Percentiles rank a stretch among this genome's conserved stretches.
Conservation (phyloP, 2,888 invertebrate genomes). For the Drosophila parthenogenetica region DNA sequence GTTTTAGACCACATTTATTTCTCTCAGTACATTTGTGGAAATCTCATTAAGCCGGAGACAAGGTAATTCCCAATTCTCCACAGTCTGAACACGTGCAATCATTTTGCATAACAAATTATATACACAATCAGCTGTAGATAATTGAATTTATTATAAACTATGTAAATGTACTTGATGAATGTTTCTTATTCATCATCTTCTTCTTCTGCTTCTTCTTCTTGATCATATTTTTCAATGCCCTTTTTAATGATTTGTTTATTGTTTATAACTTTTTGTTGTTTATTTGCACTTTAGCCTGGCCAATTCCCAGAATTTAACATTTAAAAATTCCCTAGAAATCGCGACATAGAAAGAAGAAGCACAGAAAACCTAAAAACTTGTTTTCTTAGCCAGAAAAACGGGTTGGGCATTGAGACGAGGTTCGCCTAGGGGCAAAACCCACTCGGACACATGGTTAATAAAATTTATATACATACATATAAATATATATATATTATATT, state of each 20-base stretch:
- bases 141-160: conserved; percentile 7
- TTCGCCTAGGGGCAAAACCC: conserved; percentile 19
- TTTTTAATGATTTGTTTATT: conserved; percentile 15
- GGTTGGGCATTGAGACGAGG: not conserved
- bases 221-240: not conserved
- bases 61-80: not conserved
- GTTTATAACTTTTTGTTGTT: conserved; percentile 2
- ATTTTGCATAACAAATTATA: not conserved
- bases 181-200: not conserved
- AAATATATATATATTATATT: not conserved
- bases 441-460: conserved; percentile 5
- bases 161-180: conserved; percentile 16
- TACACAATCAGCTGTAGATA: conserved; percentile 1
- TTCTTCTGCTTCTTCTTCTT: not conserved
- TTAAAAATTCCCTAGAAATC: conserved; percentile 17
- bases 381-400: conserved; percentile 4
- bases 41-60: not conserved
- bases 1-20: not conserved
- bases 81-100: conserved; percentile 1
- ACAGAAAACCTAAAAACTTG: conserved; percentile 2
- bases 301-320: conserved; percentile 15
- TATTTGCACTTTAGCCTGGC: conserved; percentile 5
- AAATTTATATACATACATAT: not conserved
- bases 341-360: not conserved
- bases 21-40: not conserved